These are phyloP conservation scores for Symphodus melops DNA, from an alignment of 2,113 vertebrate genomes.

Conservation along the genomic window DNA sequence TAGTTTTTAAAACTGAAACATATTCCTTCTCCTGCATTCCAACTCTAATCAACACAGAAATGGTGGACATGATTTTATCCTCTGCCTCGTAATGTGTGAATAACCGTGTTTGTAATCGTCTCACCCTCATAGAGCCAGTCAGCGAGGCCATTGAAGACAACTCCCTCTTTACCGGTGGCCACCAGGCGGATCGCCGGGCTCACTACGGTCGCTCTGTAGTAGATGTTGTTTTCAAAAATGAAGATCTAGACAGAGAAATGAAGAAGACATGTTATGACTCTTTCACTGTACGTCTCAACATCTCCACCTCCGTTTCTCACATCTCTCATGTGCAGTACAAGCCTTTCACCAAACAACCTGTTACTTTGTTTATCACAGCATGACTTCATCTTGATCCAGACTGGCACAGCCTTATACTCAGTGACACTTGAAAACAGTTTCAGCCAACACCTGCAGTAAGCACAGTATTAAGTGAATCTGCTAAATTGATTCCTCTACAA, in stretches of 20 bases:
- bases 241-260: constrained; percentile 87
- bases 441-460: constrained; percentile 48
- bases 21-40: no score
- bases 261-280: not conserved
- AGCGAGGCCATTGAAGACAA: constrained; percentile 94
- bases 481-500: constrained; percentile 47
- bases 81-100: not conserved
- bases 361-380: constrained; percentile 23
- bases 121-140: constrained; percentile 99
- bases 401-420: constrained; percentile 5
- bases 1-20: no score
- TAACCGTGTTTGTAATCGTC: not conserved
- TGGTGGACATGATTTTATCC: not conserved
- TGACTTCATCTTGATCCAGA: constrained; percentile 38
- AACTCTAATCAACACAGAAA: no score
- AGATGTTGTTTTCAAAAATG: constrained; percentile 99
- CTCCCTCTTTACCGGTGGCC: constrained; percentile 92
- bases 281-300: not conserved
- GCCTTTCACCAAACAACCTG: not conserved
- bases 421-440: constrained; percentile 38
- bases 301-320: not conserved
- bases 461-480: constrained; percentile 43
- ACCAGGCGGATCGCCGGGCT: constrained; percentile 94
- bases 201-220: constrained; percentile 91
- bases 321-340: not conserved